Evolutionary conservation across 2,888 invertebrate species (phyloP).

Genomic region (Capitulum mitella): DNA sequence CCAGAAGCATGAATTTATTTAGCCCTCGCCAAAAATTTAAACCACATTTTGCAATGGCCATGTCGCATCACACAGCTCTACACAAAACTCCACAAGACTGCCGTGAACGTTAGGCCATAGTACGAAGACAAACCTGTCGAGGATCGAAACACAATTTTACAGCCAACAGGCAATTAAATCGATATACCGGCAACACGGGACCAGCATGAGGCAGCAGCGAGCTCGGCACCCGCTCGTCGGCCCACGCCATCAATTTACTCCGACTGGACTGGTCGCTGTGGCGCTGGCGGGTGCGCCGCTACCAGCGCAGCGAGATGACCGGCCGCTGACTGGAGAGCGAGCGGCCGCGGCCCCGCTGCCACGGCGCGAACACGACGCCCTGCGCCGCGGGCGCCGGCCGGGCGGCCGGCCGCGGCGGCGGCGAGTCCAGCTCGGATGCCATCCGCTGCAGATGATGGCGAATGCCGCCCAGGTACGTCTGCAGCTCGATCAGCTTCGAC

Average conservation of each 20-base stretch:
- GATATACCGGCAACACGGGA: too few species aligned
- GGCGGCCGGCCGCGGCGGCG: background rate
- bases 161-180: too few species aligned
- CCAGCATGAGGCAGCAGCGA: background rate
- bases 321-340: background rate
- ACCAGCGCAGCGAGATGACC: background rate
- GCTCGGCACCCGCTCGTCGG: background rate
- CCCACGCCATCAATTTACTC: background rate
- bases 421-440: background rate
- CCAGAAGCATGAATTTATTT: too few species aligned
- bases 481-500: slow-evolving; percentile 18
- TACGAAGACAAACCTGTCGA: too few species aligned
- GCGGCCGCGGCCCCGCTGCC: background rate
- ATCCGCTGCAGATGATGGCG: background rate
- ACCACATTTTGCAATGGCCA: too few species aligned
- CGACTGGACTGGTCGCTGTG: background rate
- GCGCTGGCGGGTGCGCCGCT: background rate
- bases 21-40: too few species aligned
- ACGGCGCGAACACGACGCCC: background rate
- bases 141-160: too few species aligned
- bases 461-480: background rate
- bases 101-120: too few species aligned
- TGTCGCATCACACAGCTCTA: background rate
- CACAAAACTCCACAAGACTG: background rate
- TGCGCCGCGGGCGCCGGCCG: background rate